A percentile compares a stretch with the other conserved stretches of the same genome.
Conservation (phyloP, 1,140 invertebrate species). For the Brachionus calyciflorus region DNA sequence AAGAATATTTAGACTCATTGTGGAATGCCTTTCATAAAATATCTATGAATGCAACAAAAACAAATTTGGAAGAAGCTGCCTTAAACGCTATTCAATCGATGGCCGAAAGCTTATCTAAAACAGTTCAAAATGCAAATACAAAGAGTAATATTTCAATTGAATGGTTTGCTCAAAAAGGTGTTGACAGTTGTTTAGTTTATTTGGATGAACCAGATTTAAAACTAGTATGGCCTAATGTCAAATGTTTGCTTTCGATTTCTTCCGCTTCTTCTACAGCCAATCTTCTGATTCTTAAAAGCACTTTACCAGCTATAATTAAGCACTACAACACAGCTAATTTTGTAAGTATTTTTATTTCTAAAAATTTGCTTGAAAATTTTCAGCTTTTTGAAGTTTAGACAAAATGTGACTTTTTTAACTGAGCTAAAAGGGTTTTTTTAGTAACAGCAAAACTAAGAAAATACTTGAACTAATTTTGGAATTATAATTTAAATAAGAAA, state of each 20-base stretch:
- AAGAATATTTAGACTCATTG: slow-evolving; percentile 37
- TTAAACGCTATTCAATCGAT: slow-evolving; percentile 20
- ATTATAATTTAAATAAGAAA: too few species aligned
- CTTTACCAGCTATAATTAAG: not conserved
- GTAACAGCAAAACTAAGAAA: too few species aligned
- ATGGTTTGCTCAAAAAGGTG: slow-evolving; percentile 24
- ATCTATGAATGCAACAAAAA: slow-evolving; percentile 29
- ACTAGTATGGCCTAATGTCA: slow-evolving; percentile 40
- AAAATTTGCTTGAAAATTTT: too few species aligned
- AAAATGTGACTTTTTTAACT: too few species aligned
- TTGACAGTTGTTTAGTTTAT: slow-evolving; percentile 17
- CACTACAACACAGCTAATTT: slow-evolving; percentile 27
- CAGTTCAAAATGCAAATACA: slow-evolving; percentile 23
- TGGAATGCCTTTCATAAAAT: slow-evolving; percentile 33
- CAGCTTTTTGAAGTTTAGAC: too few species aligned
- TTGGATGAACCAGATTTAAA: slow-evolving; percentile 43
- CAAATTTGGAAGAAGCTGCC: slow-evolving; percentile 18
- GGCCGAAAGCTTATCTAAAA: slow-evolving; percentile 2
- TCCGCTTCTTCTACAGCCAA: slow-evolving; percentile 31
- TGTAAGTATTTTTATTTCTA: not conserved
- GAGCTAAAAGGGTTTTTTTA: too few species aligned
- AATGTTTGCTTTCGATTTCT: slow-evolving; percentile 20
- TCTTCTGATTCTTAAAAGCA: slow-evolving; percentile 24
- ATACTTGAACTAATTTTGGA: too few species aligned
- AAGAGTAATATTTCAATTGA: slow-evolving; percentile 33